Percentiles rank a stretch among this genome's conserved stretches.
Evolutionary conservation across 2,113 vertebrate species (phyloP).

Genomic region (Uria lomvia): DNA sequence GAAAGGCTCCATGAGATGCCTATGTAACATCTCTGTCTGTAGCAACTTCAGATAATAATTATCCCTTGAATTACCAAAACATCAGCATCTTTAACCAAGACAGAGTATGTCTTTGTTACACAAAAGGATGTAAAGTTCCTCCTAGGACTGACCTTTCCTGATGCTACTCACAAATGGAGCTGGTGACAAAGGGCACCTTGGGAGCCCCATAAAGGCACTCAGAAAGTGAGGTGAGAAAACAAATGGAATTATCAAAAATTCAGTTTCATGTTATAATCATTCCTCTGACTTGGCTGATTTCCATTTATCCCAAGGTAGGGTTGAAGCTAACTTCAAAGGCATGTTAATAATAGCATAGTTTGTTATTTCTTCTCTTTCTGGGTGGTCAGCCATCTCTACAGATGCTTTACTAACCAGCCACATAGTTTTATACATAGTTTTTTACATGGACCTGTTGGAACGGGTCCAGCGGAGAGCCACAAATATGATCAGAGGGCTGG

Average conservation of each 20-base stretch:
- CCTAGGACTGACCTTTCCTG: background rate
- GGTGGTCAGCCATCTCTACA: background rate
- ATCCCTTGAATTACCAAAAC: background rate
- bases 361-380: background rate
- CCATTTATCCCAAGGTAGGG: background rate
- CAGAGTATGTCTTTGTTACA: background rate
- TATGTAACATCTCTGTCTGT: background rate
- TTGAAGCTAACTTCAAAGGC: background rate
- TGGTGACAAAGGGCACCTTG: background rate
- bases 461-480: no score
- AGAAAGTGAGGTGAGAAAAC: background rate
- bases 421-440: background rate
- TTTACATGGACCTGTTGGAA: no score
- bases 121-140: background rate
- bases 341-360: background rate
- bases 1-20: background rate
- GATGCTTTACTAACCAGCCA: background rate
- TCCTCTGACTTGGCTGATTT: background rate
- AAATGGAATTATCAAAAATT: background rate
- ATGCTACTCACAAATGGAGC: background rate
- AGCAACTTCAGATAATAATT: background rate
- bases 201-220: background rate
- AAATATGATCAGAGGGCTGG: no score
- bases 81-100: background rate
- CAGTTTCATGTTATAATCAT: background rate